Base-by-base conservation (phyloP, 1,140 invertebrate species). In the Ptiloglossa arizonensis region DNA sequence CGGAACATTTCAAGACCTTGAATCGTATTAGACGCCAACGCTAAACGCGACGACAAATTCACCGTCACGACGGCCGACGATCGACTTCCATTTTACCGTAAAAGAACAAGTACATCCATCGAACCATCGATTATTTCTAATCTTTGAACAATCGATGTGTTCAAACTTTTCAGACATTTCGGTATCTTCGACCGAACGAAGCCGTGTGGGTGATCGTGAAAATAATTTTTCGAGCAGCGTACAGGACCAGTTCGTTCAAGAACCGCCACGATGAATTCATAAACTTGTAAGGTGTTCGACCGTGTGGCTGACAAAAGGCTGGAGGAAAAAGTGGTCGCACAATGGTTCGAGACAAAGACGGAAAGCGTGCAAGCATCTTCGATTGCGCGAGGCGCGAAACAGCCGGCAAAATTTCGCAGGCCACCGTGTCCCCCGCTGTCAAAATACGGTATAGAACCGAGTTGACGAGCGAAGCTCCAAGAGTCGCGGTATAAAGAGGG, bases 361-460 rank as follows among this genome's bases (percentile, higher is more conserved):
- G 48, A 80, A 85, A 78, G 73, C 73, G 72, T 59, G 68, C 44
- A 64, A 54, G 60, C 54, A 70, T 60, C 41, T 75, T 73, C 54
- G 72, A 74, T 87, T 83, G 41, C 81, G 81, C 79, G 81, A 85
- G 91, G 90, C 89, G 91, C 90, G 90, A 91, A 92, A 91, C 89
- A 88, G 85, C 88, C 88, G 89, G 88, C 81, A 81, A 90, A 92
- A 91, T 89, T 91, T 88, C 86, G 90, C 88, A 87, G 86, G 85
- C 76, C 38, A 78, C 83, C 86, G 90, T 91, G 91, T 92, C 88
- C 89, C 86, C 79, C 50, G 86, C 88, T 92, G 91, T 92, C 91
- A 92, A 92, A 92, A 92, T 92, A 92, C 70, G 74, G 54, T 85
- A 90, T 91, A 90, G 86, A 91, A 69, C 50, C 32, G 41, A 74